These are phyloP conservation scores for Brachyalestes nurse DNA, from an alignment of 2,797 vertebrate genomes.

Conservation along the genomic window DNA sequence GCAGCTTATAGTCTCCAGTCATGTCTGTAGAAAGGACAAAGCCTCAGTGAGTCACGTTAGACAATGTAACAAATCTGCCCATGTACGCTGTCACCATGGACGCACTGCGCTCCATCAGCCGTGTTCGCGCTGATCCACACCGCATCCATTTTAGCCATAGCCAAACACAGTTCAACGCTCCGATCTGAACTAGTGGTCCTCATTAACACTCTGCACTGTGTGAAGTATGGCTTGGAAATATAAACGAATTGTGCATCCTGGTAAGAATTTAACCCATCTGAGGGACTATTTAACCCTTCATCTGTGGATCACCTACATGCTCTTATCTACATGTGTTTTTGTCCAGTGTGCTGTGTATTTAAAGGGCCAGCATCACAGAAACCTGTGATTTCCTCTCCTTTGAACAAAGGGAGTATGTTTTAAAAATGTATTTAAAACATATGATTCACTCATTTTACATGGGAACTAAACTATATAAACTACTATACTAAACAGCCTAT, in stretches of 20 bases:
- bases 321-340: not conserved
- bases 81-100: slow-evolving; percentile 66
- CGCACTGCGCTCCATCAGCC: slow-evolving; percentile 68
- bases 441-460: too few relatives aligned
- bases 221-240: not conserved
- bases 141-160: slow-evolving; percentile 68
- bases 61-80: slow-evolving; percentile 51
- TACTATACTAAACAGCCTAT: too few relatives aligned
- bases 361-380: too few relatives aligned
- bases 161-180: slow-evolving; percentile 3
- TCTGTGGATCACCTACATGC: not conserved
- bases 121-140: slow-evolving; percentile 64
- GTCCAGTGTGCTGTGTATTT: not conserved
- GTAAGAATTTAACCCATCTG: not conserved
- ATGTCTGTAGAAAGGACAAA: slow-evolving; percentile 61
- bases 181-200: not conserved
- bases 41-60: slow-evolving; percentile 60
- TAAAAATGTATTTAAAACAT: too few relatives aligned
- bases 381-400: too few relatives aligned
- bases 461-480: too few relatives aligned
- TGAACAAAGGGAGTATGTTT: too few relatives aligned
- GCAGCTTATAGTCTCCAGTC: slow-evolving; percentile 13
- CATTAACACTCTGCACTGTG: not conserved
- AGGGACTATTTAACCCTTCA: not conserved
- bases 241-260: not conserved